Base-by-base conservation (phyloP, 64 coral and sea anemone genomes). In the Pocillopora damicornis region DNA sequence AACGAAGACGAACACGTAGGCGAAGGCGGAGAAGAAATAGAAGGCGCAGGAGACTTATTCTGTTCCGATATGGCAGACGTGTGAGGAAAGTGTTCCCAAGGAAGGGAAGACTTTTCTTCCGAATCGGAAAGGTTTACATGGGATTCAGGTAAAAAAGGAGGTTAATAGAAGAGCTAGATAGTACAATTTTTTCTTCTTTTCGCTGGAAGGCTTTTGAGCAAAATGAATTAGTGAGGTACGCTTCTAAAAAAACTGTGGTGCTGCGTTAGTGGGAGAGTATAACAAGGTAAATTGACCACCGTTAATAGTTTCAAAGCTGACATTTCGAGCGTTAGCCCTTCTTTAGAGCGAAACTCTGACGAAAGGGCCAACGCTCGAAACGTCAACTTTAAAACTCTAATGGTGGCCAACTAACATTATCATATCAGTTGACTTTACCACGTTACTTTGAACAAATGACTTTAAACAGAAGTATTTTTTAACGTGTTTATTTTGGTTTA, bases 61-160 rank as follows among this genome's bases (percentile, higher is more conserved):
- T 18, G 18, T 57, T 85, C 37, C 64, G 65, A 0, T 85, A 85
- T 73, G 15, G 64, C 14, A 63, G 64, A 1, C 20, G 64, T 1
- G 71, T 36, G 63, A 85, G 65, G 38, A 85, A 12, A 73, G 37
- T 85, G 38, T 72, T 72, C 18, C 37, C 63, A 73, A 72, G 36
- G 12, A 42, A 22, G 68, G 10, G 81, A 73, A 73, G 25, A 57
- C 64, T 72, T 5, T 67, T 57, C 22, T 45, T 85, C 81, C 17
- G 17, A n/a, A n/a, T 15, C 8, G 11, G 38, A 15, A 71, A 37
- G 12, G 13, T 10, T 51, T 64, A 11, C 11, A 72, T 5, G 7
- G 14, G 65, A 57, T 25, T 85, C 1, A 71, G 37, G 81, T 85
- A 42, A 85, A 11, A 60, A 22, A 37, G 11, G 16, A 15, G 37